Percentiles rank a stretch among this genome's conserved stretches.
Conservation (phyloP, 2,888 invertebrate genomes). For the Anaspis maculata region DNA sequence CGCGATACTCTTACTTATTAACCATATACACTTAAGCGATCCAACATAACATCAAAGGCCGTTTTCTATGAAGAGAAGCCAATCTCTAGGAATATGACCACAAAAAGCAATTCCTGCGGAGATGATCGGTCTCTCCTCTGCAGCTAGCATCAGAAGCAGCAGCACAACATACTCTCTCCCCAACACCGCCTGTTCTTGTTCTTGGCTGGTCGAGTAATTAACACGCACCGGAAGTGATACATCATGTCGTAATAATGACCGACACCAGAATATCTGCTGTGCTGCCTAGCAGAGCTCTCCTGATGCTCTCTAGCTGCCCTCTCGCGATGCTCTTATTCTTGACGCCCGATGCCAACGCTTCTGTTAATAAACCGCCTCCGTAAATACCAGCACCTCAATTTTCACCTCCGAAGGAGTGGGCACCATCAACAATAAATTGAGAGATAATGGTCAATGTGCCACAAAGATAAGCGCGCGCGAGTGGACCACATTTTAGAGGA, state of each 20-base stretch:
- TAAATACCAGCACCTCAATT: neutral
- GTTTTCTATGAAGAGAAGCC: too few species aligned
- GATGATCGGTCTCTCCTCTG: conserved; percentile 18
- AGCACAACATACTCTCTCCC: too few species aligned
- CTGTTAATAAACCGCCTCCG: neutral
- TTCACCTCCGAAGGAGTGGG: neutral
- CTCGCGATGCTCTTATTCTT: conserved; percentile 22
- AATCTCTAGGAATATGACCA: conserved; percentile 8
- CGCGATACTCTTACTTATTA: conserved; percentile 19
- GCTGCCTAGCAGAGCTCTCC: too few species aligned
- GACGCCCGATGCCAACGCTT: conserved; percentile 5
- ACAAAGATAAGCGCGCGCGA: too few species aligned
- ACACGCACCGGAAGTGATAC: conserved; percentile 42
- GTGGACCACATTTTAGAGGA: too few species aligned
- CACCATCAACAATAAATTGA: too few species aligned
- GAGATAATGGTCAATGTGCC: too few species aligned
- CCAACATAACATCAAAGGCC: conserved; percentile 20
- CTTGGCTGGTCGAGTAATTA: conserved; percentile 37
- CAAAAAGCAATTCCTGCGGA: conserved; percentile 16
- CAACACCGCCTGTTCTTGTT: conserved; percentile 29
- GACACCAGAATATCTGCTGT: conserved; percentile 39
- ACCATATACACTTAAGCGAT: conserved; percentile 19
- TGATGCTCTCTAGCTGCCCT: too few species aligned
- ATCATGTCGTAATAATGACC: conserved; percentile 43
- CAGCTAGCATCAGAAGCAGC: too few species aligned